Evolutionary conservation across 2,888 invertebrate genomes (phyloP), one percentile per base, ranked within the genome.

Genomic region (Harmothoe impar): DNA sequence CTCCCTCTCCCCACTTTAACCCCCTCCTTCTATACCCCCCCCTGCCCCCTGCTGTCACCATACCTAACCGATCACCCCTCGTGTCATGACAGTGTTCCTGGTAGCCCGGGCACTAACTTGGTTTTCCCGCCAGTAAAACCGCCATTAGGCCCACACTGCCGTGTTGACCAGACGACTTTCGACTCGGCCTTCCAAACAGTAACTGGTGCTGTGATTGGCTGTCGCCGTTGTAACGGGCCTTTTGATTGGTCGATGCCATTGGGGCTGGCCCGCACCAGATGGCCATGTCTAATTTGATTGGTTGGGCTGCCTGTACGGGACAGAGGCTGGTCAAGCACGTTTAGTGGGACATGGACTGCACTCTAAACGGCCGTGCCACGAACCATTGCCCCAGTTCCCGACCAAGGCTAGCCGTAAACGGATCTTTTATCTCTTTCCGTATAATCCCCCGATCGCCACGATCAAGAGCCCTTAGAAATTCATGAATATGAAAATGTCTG

Each of bases 201-300:
- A 23, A 33, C 20, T 1, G n/a, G 81, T 23, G 81, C 81, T 20
- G n/a, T 81, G 81, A 81, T 81, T 81, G 81, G 81, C 23, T 43
- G 81, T 33, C 23, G 7, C 43, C 0, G 81, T 81, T 35, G 35
- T 81, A 23, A 81, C 35, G 43, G 23, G 23, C 1, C 23, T 7
- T 81, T n/a, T 23, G 43, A 81, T 81, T 81, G 81, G 81, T 81
- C 5, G 81, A 35, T 17, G n/a, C 7, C 3, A 1, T 12, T 35
- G 35, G 81, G 0, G 81, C 43, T 5, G 35, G 20, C 20, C 81
- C 35, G 81, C 3, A 81, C 81, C 81, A 81, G 43, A 81, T 81
- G 43, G 25, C 1, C 15, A n/a, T 35, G 81, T 81, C 81, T 81
- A 81, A 81, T 81, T 81, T 81, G 81, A 81, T 81, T 81, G 35